Percentiles rank a stretch among this genome's conserved stretches.
Conservation (phyloP, 1,140 invertebrate genomes). For the Melanaphis sacchari region DNA sequence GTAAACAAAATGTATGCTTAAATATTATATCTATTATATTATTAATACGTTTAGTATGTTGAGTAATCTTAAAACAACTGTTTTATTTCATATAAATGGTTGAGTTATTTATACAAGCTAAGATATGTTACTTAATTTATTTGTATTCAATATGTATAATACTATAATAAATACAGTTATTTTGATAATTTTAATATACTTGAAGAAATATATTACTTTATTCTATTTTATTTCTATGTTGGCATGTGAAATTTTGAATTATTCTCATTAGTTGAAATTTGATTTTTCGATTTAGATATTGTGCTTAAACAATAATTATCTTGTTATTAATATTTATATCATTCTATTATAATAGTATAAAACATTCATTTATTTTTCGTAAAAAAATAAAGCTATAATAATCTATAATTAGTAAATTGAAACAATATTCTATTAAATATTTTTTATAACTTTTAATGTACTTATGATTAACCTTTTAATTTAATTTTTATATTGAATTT, state of each 20-base stretch:
- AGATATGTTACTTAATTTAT: slow-evolving; percentile 21
- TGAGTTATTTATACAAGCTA: neutral
- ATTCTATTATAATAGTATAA: neutral
- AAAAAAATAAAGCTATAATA: neutral
- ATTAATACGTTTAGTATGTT: neutral
- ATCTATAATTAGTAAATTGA: neutral
- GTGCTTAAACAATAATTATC: too few species aligned
- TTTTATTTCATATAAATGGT: neutral
- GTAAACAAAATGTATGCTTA: neutral
- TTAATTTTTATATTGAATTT: too few species aligned
- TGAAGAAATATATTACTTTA: neutral
- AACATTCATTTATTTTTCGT: neutral
- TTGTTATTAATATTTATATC: too few species aligned
- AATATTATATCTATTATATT: neutral
- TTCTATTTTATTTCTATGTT: neutral
- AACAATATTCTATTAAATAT: too few species aligned
- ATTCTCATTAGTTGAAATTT: neutral
- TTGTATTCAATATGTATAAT: neutral
- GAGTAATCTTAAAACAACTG: neutral
- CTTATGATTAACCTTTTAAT: too few species aligned
- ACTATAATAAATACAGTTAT: neutral
- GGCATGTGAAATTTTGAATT: neutral
- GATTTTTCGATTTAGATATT: too few species aligned
- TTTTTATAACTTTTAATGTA: too few species aligned
- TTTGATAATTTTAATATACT: neutral